Percentiles rank a stretch among this genome's conserved stretches.
phyloP scores from a whole-genome alignment of 1,140 invertebrate genomes.

The Pachyrhynchus sulphureomaculatus region DNA sequence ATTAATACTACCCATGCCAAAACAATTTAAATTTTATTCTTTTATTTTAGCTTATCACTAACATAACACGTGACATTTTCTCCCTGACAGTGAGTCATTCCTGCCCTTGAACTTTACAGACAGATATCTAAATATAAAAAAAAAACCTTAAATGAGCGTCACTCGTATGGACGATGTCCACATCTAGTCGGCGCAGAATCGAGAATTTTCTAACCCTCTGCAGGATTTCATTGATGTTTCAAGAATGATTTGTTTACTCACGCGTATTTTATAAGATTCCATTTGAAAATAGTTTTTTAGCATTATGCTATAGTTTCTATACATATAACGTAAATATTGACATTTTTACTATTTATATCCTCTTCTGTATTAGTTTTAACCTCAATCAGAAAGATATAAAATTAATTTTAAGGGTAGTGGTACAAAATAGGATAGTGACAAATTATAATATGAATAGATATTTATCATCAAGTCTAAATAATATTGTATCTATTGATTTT shows the following conservation, averaged over 20 bases:
- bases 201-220: background rate
- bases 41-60: no score
- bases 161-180: constrained; percentile 16
- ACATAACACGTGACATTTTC: no score
- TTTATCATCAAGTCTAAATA: constrained; percentile 43
- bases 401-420: no score
- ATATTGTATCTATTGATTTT: constrained; percentile 54
- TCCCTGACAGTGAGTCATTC: no score
- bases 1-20: no score
- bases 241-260: no score
- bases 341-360: background rate
- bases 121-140: background rate
- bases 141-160: background rate
- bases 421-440: no score
- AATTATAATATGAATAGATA: constrained; percentile 42
- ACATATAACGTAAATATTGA: background rate
- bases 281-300: background rate
- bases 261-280: no score
- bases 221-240: no score
- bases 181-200: constrained; percentile 14
- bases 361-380: no score
- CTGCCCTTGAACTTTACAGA: background rate
- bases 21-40: no score
- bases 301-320: background rate
- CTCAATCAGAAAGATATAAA: no score